Evolutionary conservation across 1,140 invertebrate genomes (phyloP), one percentile per base, ranked within the genome.

Genomic region (Solenopsis invicta): DNA sequence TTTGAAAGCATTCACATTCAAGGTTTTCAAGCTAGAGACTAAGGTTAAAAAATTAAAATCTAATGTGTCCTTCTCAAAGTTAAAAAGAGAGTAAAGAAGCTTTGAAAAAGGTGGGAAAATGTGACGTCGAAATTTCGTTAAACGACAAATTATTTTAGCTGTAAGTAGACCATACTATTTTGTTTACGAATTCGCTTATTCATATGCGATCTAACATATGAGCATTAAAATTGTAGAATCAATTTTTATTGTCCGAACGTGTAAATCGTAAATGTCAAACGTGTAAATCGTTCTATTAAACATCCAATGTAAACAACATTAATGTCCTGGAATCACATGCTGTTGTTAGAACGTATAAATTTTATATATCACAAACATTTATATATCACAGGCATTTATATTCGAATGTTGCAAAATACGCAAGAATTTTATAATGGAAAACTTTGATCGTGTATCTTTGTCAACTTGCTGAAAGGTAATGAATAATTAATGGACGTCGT

Each of bases 401-500:
- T 41, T 41, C 37, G 18, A 41, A 61, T 24, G 21, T 12, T 9
- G 34, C 34, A 37, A 66, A 66, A 29, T 50, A 50, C 13, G 21
- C 5, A 4, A 16, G 18, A n/a, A 59, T 21, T 45, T 59, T 41
- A 74, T n/a, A 21, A 67, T 4, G 45, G 37, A 67, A 61, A 13
- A 13, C 45, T 41, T 6, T 45, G 29, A 62, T 77, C 4, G 4
- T 29, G n/a, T 41, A 56, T 75, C 34, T 67, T 45, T 69, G n/a
- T 56, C 64, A 66, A 66, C 16, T 66, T 66, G 16, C 16, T 66
- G 34, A 66, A 21, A 66, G 37, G 21, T 74, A n/a, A 37, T 6
- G 18, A 72, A 72, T 34, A 74, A 56, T 74, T 52, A 52, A 66
- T 52, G 52, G 45, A 18, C 62, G 12, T 48, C 59, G 45, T 34